phyloP scores from a whole-genome alignment of 2,888 invertebrate species.

The Gibbula magus region DNA sequence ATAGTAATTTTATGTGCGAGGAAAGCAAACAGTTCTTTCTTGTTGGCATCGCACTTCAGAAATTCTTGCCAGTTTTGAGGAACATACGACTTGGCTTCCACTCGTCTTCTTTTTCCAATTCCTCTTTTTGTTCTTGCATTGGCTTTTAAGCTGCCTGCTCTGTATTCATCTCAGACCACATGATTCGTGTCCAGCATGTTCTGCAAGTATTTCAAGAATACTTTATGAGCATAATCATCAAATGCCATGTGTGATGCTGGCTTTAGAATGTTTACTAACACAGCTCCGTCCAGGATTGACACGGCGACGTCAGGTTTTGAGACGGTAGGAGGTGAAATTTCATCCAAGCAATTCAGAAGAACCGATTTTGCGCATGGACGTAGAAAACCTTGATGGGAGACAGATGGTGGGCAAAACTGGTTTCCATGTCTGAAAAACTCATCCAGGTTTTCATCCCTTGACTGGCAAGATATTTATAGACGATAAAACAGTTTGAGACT shows the following conservation, averaged over 20 bases:
- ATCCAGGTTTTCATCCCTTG: not conserved
- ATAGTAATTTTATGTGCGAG: not conserved
- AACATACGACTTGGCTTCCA: not conserved
- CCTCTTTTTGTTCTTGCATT: not conserved
- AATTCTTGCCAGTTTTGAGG: slow-evolving; percentile 8
- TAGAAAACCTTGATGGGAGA: not conserved
- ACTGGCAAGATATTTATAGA: not conserved
- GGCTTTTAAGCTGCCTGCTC: not conserved
- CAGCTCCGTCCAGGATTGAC: not conserved
- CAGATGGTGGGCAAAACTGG: not conserved
- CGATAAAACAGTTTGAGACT: not conserved
- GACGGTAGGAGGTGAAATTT: not conserved
- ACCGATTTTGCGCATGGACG: not conserved
- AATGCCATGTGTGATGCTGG: not conserved
- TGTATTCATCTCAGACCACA: not conserved
- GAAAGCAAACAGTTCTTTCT: not conserved
- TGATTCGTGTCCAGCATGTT: not conserved
- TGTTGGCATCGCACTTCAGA: not conserved
- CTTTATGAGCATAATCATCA: not conserved
- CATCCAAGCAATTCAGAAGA: not conserved
- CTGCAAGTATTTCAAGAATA: not conserved
- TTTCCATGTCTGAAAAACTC: too few species aligned
- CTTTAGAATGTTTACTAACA: too few species aligned
- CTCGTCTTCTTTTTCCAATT: not conserved
- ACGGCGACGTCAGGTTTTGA: not conserved